phyloP scores from a whole-genome alignment of 2,113 vertebrate genomes.

The Eulemur macaco region DNA sequence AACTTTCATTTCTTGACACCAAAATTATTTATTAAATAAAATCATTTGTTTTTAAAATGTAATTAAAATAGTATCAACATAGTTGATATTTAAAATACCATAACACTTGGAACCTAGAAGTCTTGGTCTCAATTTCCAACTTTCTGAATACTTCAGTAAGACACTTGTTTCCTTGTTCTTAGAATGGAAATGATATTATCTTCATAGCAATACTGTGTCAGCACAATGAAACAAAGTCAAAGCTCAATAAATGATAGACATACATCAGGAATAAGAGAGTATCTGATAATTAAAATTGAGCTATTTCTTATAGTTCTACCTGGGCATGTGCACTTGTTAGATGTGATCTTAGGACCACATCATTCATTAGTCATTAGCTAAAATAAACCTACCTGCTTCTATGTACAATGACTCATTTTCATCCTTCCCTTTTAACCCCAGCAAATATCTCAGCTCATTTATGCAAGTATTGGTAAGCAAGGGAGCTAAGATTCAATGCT shows the following conservation, averaged over 20 bases:
- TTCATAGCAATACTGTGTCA: background rate
- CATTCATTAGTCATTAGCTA: background rate
- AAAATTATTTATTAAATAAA: constrained; percentile 6
- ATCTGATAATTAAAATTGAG: too few species aligned
- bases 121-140: background rate
- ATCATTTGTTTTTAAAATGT: background rate
- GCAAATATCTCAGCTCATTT: background rate
- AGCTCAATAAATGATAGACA: background rate
- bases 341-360: background rate
- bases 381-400: background rate
- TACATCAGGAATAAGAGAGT: background rate
- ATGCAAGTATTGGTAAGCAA: background rate
- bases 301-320: background rate
- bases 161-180: background rate
- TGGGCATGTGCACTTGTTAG: background rate
- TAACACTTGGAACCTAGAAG: background rate
- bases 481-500: background rate
- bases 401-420: background rate
- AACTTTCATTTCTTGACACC: background rate
- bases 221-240: background rate
- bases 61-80: background rate
- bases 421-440: background rate
- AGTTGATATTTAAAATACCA: background rate
- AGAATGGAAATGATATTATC: background rate
- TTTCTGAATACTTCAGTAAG: background rate